Evolutionary conservation across 2,113 vertebrate genomes (phyloP), one percentile per base, ranked within the genome.

Genomic region (Climacteris rufus): DNA sequence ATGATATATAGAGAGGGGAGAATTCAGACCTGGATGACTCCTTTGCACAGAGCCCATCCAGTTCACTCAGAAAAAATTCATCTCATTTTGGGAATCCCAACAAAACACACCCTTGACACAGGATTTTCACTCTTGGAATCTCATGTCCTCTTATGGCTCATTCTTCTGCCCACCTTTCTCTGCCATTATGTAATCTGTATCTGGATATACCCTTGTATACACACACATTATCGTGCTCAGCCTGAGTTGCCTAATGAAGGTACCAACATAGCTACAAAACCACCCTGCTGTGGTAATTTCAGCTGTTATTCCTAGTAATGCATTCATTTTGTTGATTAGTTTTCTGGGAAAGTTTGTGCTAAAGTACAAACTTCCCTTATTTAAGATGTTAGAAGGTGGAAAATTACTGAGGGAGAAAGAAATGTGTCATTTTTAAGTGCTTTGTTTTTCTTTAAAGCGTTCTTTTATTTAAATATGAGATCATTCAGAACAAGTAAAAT

Each of bases 401-500:
- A 97, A 97, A 95, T 77, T 93, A 94, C 90, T 1, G 21, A 85
- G 54, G 30, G 45, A 95, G 50, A 96, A 93, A 87, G 92, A 92
- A 94, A 95, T 86, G 57, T 97, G 83, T 84, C 89, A 97, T 87
- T 95, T 93, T 89, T 71, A 95, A 93, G 61, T 85, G 89, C 31
- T 91, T 91, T 83, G 40, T 83, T 93, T 96, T 93, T 85, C 61
- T 69, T 80, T 85, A 64, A 83, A 96, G n/a, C 85, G 83, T 87
- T 93, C 61, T 95, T 96, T 96, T 95, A 95, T 93, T 96, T 93
- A 94, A 92, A 94, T 87, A 92, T 61, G 79, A 92, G 89, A 94
- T 92, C 68, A 83, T 63, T 89, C 39, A 66, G 60, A 90, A 31
- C 64, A 86, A 87, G 70, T 65, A 88, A 93, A 94, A 92, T 61